Evolutionary conservation across 2,113 vertebrate genomes (phyloP).

Genomic region (Orientallactaga bullata): DNA sequence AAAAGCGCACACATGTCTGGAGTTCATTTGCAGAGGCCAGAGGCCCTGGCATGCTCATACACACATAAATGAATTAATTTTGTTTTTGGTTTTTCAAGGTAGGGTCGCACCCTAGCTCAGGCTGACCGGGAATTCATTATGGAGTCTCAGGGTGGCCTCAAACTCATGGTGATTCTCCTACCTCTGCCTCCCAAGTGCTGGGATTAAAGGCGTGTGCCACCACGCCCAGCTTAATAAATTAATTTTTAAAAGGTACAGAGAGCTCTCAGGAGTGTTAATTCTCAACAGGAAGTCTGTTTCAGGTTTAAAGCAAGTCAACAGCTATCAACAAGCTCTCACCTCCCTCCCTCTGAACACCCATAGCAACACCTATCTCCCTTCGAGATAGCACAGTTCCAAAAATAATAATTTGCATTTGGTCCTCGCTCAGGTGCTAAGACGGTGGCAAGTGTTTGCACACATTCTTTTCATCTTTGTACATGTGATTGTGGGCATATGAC

Average conservation of each 20-base stretch:
- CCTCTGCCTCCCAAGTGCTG: too few relatives aligned
- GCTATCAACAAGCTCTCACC: not conserved
- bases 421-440: not conserved
- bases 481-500: not conserved
- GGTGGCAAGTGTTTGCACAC: not conserved
- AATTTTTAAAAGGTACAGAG: not conserved
- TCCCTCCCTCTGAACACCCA: constrained; percentile 9
- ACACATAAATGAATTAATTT: too few relatives aligned
- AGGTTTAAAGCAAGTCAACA: constrained; percentile 9
- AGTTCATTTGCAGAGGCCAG: too few relatives aligned
- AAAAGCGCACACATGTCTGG: too few relatives aligned
- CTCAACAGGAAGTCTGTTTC: constrained; percentile 18
- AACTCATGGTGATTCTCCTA: too few relatives aligned
- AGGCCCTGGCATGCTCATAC: too few relatives aligned
- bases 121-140: too few relatives aligned
- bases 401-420: not conserved
- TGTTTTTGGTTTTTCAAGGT: too few relatives aligned
- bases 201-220: too few relatives aligned
- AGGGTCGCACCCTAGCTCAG: too few relatives aligned
- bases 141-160: too few relatives aligned
- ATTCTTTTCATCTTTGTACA: constrained; percentile 18
- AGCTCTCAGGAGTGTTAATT: not conserved
- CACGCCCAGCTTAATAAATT: too few relatives aligned
- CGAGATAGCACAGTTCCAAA: not conserved
- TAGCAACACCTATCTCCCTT: not conserved